phyloP scores from a whole-genome alignment of 2,113 vertebrate genomes.

The Vulpes vulpes region DNA sequence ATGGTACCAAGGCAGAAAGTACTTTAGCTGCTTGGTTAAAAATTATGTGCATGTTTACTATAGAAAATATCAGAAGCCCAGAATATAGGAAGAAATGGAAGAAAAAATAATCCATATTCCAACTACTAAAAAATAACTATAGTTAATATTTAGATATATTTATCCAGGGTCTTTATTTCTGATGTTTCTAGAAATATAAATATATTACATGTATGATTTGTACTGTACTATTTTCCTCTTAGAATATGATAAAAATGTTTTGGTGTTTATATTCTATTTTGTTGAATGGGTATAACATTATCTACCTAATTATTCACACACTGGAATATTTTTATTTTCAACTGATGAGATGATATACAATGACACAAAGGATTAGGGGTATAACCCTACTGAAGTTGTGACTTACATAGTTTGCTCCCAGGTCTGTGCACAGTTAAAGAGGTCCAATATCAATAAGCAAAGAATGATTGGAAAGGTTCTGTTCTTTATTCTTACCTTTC shows the following conservation, averaged over 20 bases:
- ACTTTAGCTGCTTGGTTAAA: neutral
- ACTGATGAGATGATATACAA: neutral
- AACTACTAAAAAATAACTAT: neutral
- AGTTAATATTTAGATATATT: neutral
- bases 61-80: neutral
- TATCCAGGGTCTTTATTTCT: neutral
- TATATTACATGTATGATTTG: neutral
- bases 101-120: neutral
- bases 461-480: neutral
- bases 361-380: neutral
- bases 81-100: neutral
- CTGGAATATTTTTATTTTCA: neutral
- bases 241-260: neutral
- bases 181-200: neutral
- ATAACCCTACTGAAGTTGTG: neutral
- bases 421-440: neutral
- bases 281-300: neutral
- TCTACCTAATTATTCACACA: neutral
- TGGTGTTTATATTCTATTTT: neutral
- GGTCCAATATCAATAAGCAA: neutral
- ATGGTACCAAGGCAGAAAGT: neutral
- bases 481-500: neutral
- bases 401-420: neutral
- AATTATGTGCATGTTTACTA: neutral
- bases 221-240: neutral